Base-by-base conservation (phyloP, 2,113 vertebrate species). In the Hassar affinis region DNA sequence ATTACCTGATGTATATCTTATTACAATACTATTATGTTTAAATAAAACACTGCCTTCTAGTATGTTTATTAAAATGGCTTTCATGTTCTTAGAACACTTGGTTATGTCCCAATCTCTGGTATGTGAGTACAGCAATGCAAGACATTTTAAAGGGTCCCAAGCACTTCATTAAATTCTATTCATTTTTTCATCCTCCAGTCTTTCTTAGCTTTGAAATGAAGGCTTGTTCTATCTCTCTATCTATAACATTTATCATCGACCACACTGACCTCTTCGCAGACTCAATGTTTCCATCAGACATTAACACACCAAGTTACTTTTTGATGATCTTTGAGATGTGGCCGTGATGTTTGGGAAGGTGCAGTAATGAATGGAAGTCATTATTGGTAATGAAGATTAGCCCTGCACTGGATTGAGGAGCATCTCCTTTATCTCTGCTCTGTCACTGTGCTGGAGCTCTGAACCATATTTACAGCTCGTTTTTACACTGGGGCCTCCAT, bases 391-490 rank as follows among this genome's bases (percentile, higher is more conserved):
- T 76, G 51, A 51, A 76, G 74, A 76, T 76, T 76, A 54, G n/a
- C 30, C 10, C 74, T 76, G 49, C 49, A 35, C 74, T 35, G 74
- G 74, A 76, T 76, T 54, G 74, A 76, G 18, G 45, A 76, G 74
- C 51, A 54, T 76, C 74, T 25, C 51, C 30, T 76, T 76, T 76
- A 76, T 76, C 74, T 76, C 30, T 76, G 18, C 51, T 76, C 51
- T 10, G 51, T 76, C 27, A 54, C 51, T 18, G 10, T 35, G 51
- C 74, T 76, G 74, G 30, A 76, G 51, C 74, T 76, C 49, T 76
- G 74, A 76, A 76, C 74, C 74, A 76, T 76, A 76, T 76, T 76
- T 76, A 76, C 74, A 76, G 74, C 74, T 76, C 47, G 51, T 76
- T 76, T 76, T 76, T 76, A 54, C 72, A 75, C 72, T 52, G 72